Evolutionary conservation across 2,888 invertebrate genomes (phyloP).

Genomic region (Watsonalla cultraria): DNA sequence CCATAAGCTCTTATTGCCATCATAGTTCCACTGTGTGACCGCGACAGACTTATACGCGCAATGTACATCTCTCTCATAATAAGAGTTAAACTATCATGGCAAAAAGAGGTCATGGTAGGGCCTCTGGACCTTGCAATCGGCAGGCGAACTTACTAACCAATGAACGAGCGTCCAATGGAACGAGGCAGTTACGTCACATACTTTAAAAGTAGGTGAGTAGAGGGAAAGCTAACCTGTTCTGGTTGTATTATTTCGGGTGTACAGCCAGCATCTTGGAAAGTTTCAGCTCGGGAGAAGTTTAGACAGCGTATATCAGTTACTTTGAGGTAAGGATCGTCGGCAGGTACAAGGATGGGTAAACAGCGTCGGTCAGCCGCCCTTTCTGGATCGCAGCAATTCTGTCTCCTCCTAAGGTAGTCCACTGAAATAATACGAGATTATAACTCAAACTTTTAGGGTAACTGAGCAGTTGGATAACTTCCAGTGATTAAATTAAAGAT

Average conservation of each 20-base stretch:
- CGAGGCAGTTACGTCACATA: neutral
- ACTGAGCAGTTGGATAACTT: neutral
- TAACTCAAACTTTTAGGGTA: neutral
- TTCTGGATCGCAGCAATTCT: constrained; percentile 43
- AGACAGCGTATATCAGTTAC: constrained; percentile 57
- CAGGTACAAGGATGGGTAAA: constrained; percentile 48
- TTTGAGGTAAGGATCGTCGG: constrained; percentile 58
- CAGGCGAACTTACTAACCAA: too few species aligned
- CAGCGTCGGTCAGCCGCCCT: constrained; percentile 41
- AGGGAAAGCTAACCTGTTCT: constrained; percentile 44
- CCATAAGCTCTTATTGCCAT: too few species aligned
- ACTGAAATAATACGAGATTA: constrained; percentile 29
- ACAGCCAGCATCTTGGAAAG: constrained; percentile 59
- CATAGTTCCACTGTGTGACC: too few species aligned
- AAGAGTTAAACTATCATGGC: too few species aligned
- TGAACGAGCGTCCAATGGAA: too few species aligned
- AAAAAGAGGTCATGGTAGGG: too few species aligned
- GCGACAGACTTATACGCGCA: too few species aligned
- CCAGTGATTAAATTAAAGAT: constrained; percentile 1
- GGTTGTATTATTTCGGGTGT: constrained; percentile 39
- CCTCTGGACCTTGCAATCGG: too few species aligned
- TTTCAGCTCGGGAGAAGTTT: constrained; percentile 60
- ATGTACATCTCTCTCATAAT: too few species aligned
- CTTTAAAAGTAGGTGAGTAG: neutral
- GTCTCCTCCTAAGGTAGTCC: constrained; percentile 40